Base-by-base conservation (phyloP, 2,113 vertebrate species). In the Noturus placidus region DNA sequence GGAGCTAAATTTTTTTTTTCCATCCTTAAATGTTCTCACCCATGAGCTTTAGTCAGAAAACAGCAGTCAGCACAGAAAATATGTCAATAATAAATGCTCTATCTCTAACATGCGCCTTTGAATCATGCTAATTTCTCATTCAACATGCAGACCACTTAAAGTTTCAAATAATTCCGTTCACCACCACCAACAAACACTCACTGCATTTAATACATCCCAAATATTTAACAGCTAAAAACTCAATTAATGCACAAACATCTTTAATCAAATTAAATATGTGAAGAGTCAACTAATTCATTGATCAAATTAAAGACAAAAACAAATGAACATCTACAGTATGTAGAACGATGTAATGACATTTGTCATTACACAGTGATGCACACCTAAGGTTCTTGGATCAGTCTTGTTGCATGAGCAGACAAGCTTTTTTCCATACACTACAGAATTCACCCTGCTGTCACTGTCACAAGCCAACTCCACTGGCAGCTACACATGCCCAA, bases 401-500 rank as follows among this genome's bases (percentile, higher is more conserved):
- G 52, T 56, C 50, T 33, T 81, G 27, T 67, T 56, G 38, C 86
- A 87, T 52, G 79, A 76, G 38, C 80, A 27, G 33, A 86, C 52
- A 79, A 61, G 54, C 22, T 50, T 74, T 74, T 56, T 70, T 38
- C 65, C 72, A 52, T 63, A 61, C 25, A 72, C 69, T 74, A 56
- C 67, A 83, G 86, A 87, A 82, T 65, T 83, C 81, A 72, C 69
- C 86, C 81, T 65, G 72, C 82, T 65, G 82, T 84, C 82, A 57
- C 72, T 42, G 82, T 69, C 42, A 52, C 72, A 87, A 83, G 38
- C 70, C 81, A 57, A 46, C 54, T 87, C 56, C 46, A 35, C 59
- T 78, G 72, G 61, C 57, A 84, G 57, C 46, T 59, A 67, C 54
- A 87, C 82, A 79, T 84, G 82, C 82, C 61, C 82, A 35, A 79